A percentile compares a stretch with the other conserved stretches of the same genome.
These are phyloP conservation scores for Bombylius discolor DNA, from an alignment of 2,888 invertebrate species.

Conservation along the genomic window DNA sequence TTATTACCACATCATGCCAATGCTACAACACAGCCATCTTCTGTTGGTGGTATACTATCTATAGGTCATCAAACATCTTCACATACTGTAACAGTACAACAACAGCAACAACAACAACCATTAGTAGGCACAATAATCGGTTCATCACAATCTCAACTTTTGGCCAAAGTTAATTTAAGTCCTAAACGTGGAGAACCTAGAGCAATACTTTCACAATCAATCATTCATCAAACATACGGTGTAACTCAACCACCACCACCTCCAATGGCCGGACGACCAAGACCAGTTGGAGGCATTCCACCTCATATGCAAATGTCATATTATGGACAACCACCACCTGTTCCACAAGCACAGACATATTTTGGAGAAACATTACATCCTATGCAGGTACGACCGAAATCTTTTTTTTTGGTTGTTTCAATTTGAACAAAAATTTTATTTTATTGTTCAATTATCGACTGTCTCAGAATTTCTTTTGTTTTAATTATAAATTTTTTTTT, in stretches of 20 bases:
- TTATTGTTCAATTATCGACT: too few species aligned
- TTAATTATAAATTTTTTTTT: too few species aligned
- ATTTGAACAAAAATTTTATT: background rate
- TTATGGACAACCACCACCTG: conserved; percentile 27
- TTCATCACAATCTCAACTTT: conserved; percentile 11
- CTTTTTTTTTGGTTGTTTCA: background rate
- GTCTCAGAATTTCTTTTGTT: too few species aligned
- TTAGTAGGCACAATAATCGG: conserved; percentile 7
- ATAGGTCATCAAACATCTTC: background rate
- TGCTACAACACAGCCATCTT: conserved; percentile 17
- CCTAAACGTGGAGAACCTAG: conserved; percentile 13
- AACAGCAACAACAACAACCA: conserved; percentile 9
- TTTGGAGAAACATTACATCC: conserved; percentile 34
- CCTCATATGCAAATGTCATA: conserved; percentile 31
- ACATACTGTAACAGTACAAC: conserved; percentile 12
- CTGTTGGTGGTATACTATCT: conserved; percentile 4
- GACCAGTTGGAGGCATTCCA: conserved; percentile 18
- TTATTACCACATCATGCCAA: conserved; percentile 31
- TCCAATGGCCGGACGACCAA: conserved; percentile 20
- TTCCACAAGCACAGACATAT: conserved; percentile 18
- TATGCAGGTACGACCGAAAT: conserved; percentile 25
- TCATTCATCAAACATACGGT: conserved; percentile 34
- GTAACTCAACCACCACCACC: conserved; percentile 20
- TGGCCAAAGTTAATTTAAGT: conserved; percentile 12
- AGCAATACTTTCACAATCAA: conserved; percentile 24